Evolutionary conservation across 2,113 vertebrate species (phyloP).

Genomic region (Rousettus leschenaultii): DNA sequence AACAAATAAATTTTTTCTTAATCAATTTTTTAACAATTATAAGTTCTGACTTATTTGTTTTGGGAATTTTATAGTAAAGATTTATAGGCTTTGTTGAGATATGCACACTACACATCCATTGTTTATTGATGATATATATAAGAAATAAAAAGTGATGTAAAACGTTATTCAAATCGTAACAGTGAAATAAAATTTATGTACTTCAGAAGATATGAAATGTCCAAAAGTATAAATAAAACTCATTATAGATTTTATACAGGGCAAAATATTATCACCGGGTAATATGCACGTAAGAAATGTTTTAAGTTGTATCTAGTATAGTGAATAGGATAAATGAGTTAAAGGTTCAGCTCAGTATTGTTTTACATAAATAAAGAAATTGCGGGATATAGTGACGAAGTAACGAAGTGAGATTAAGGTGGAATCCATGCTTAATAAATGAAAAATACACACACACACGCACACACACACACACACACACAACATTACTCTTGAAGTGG

Average conservation of each 20-base stretch:
- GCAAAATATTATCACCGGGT: background rate
- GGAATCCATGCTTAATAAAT: background rate
- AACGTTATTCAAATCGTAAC: background rate
- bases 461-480: no score
- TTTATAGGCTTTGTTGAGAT: background rate
- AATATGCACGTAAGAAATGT: background rate
- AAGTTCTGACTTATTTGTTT: background rate
- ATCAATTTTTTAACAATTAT: background rate
- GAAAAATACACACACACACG: background rate
- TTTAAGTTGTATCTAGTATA: background rate
- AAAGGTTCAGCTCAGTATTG: background rate
- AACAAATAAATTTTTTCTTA: background rate
- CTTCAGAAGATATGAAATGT: background rate
- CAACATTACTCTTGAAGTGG: background rate
- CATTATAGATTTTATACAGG: background rate
- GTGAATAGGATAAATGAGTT: background rate
- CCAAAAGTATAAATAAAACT: background rate
- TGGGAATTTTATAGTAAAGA: background rate
- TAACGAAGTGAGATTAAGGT: background rate
- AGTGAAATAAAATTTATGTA: background rate
- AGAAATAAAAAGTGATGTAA: slow-evolving; percentile 55
- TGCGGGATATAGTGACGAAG: background rate
- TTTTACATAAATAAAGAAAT: background rate
- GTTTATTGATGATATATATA: background rate
- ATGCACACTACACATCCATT: background rate